Evolutionary conservation across 2,797 vertebrate species (phyloP).

Genomic region (Thripadectes ignobilis): DNA sequence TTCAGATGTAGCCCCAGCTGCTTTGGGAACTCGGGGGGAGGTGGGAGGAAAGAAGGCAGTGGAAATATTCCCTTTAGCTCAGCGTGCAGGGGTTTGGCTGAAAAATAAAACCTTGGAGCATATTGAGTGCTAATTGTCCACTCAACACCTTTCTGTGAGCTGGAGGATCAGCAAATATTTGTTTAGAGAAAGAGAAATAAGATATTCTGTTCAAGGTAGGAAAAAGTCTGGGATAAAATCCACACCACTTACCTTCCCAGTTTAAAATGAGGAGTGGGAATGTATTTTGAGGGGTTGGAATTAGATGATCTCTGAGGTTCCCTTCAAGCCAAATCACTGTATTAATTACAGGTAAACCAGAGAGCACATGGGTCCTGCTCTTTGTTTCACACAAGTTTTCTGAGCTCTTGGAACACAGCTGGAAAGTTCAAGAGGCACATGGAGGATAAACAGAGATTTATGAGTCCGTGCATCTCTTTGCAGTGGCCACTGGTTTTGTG

Average conservation of each 20-base stretch:
- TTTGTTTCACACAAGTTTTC: background rate
- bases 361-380: rapidly evolving
- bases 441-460: background rate
- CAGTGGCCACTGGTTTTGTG: background rate
- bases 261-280: background rate
- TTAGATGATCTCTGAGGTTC: too few species aligned
- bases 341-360: background rate
- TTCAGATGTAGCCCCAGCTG: constrained; percentile 11
- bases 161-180: background rate
- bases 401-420: background rate
- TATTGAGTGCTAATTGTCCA: background rate
- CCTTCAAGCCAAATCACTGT: background rate
- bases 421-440: background rate
- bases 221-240: background rate
- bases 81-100: background rate
- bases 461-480: rapidly evolving
- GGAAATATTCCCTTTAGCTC: background rate
- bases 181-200: background rate
- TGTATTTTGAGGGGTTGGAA: background rate
- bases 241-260: background rate
- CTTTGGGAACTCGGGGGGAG: background rate
- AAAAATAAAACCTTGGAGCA: background rate
- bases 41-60: background rate
- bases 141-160: background rate
- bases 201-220: background rate